A percentile compares a stretch with the other conserved stretches of the same genome.
Evolutionary conservation across 2,888 invertebrate species (phyloP).

Genomic region (Malacosoma neustria): DNA sequence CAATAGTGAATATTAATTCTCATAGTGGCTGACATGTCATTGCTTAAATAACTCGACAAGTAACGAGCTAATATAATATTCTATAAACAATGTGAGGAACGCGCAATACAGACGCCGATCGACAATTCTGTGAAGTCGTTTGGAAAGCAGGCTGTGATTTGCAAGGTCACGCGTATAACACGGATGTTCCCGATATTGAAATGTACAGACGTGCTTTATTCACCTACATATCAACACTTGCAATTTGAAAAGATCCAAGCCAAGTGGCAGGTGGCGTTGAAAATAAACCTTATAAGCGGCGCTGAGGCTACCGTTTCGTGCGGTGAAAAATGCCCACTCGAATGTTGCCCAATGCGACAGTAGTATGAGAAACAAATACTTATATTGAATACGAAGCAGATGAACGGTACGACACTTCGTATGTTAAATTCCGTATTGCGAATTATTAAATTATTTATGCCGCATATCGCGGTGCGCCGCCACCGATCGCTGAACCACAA

Average conservation of each 20-base stretch:
- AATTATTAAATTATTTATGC: slow-evolving; percentile 76
- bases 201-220: slow-evolving; percentile 74
- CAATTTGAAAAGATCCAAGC: slow-evolving; percentile 64
- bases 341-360: slow-evolving; percentile 68
- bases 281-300: slow-evolving; percentile 43
- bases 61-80: slow-evolving; percentile 55
- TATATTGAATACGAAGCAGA: slow-evolving; percentile 71
- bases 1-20: slow-evolving; percentile 35
- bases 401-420: slow-evolving; percentile 69
- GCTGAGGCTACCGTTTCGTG: slow-evolving; percentile 44
- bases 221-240: slow-evolving; percentile 70
- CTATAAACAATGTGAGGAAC: slow-evolving; percentile 51
- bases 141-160: slow-evolving; percentile 75
- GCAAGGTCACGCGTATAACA: slow-evolving; percentile 75
- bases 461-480: slow-evolving; percentile 63
- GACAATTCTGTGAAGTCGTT: slow-evolving; percentile 69
- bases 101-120: slow-evolving; percentile 61
- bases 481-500: slow-evolving; percentile 69
- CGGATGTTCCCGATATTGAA: slow-evolving; percentile 75
- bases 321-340: slow-evolving; percentile 36
- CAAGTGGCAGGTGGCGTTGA: slow-evolving; percentile 24
- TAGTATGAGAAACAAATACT: slow-evolving; percentile 73
- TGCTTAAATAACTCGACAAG: slow-evolving; percentile 48
- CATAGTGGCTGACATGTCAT: slow-evolving; percentile 38
- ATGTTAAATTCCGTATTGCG: slow-evolving; percentile 74